Evolutionary conservation across 2,888 invertebrate species (phyloP).

Genomic region (Aphidoletes aphidimyza): DNA sequence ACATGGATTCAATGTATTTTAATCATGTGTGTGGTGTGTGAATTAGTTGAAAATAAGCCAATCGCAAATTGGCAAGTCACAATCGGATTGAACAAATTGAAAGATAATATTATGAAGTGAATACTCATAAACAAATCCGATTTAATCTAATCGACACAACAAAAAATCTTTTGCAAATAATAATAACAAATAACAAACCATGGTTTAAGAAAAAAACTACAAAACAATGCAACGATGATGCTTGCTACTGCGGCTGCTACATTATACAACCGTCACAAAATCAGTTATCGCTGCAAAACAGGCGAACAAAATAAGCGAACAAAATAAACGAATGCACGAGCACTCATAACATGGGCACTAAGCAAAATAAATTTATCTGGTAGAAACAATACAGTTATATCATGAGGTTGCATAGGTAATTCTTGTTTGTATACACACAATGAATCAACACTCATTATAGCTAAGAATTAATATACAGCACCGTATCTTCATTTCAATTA

Average conservation of each 20-base stretch:
- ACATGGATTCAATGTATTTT: background rate
- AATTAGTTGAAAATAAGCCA: background rate
- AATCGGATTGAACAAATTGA: background rate
- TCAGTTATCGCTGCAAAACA: background rate
- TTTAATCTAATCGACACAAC: background rate
- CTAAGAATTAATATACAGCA: background rate
- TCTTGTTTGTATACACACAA: constrained; percentile 28
- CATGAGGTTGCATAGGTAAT: constrained; percentile 44
- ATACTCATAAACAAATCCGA: constrained; percentile 13
- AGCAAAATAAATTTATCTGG: constrained; percentile 8
- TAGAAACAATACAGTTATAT: constrained; percentile 28
- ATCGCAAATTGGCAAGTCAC: background rate
- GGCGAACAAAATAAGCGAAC: constrained; percentile 3
- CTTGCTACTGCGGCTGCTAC: constrained; percentile 1
- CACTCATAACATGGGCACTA: background rate
- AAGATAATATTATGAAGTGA: background rate
- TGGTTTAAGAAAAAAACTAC: background rate
- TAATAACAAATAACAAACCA: too few species aligned
- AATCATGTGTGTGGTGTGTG: background rate
- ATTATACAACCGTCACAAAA: constrained; percentile 11
- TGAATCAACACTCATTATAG: background rate
- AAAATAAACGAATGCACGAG: too few species aligned
- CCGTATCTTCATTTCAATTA: background rate
- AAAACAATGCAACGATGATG: background rate
- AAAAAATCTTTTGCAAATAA: background rate